Base-by-base conservation (phyloP, 2,113 vertebrate species). In the Bubo bubo region DNA sequence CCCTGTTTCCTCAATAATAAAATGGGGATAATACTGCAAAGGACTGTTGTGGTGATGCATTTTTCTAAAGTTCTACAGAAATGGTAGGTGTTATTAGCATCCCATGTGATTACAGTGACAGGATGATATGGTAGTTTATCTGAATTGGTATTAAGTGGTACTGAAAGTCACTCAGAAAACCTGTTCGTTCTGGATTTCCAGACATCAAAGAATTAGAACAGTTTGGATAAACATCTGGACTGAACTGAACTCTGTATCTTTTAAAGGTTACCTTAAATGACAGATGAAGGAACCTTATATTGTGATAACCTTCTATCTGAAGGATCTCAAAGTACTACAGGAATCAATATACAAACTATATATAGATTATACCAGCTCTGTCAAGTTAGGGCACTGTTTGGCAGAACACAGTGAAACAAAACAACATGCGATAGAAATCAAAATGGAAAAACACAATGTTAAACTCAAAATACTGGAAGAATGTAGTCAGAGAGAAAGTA, bases 341-440 rank as follows among this genome's bases (percentile, higher is more conserved):
- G 50, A 94, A 94, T 96, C 77, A 53, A 73, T 95, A 93, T 96
- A 74, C 77, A 95, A 96, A 92, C 83, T 85, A 75, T 60, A 62
- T 81, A 85, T 91, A 68, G 88, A 66, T 88, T 76, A 91, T 34
- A 95, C 47, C 41, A 76, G 41, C 74, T 89, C 52, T 79, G 66
- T 91, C 35, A 84, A 67, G 41, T 81, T 67, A 75, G 30, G 62
- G 32, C 32, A 32, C 52, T 79, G 20, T 58, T 90, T 77, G 88
- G 47, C 30, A 88, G 58, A 92, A 47, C 41, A 76, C 49, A 27
- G 32, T 45, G 41, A 49, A 88, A 93, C 55, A 80, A 86, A 94
- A 18, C 21, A 72, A 30, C 64, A n/a, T 4, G 18, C 32, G 93
- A 64, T 15, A 76, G 41, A 94, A 93, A 93, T 86, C 34, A 70